These are phyloP conservation scores for Pyrrhia umbra DNA, from an alignment of 2,888 invertebrate species.

Conservation along the genomic window DNA sequence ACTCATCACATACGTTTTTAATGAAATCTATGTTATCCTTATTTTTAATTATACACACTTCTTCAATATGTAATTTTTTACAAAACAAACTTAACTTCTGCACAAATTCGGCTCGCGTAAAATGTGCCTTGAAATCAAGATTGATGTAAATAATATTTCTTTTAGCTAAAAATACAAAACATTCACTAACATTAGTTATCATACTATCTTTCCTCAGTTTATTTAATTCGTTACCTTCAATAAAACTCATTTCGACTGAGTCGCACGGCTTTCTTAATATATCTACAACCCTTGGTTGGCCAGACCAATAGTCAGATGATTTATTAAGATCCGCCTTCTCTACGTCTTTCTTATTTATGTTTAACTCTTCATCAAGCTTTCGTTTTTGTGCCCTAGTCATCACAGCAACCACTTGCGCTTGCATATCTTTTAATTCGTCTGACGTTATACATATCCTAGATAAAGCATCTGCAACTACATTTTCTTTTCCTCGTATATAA, in stretches of 20 bases:
- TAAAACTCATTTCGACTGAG: constrained; percentile 6
- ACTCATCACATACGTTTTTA: background rate
- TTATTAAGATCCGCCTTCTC: background rate
- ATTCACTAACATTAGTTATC: constrained; percentile 1
- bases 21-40: constrained; percentile 14
- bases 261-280: constrained; percentile 10
- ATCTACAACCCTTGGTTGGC: background rate
- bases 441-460: constrained; percentile 7
- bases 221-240: background rate
- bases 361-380: background rate
- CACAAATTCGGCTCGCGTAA: constrained; percentile 33
- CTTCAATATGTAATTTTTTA: constrained; percentile 13
- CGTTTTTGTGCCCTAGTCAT: constrained; percentile 13
- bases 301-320: too few species aligned
- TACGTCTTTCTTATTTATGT: background rate
- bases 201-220: background rate
- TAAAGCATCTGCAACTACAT: constrained; percentile 13
- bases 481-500: constrained; percentile 5
- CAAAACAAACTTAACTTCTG: constrained; percentile 22
- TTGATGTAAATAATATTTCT: constrained; percentile 17
- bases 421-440: constrained; percentile 7
- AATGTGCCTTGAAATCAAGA: constrained; percentile 29
- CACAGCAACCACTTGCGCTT: constrained; percentile 2
- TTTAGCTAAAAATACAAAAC: constrained; percentile 4
- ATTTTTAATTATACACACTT: constrained; percentile 24